phyloP scores from a whole-genome alignment of 2,888 invertebrate genomes.

The Zonitis immaculata region DNA sequence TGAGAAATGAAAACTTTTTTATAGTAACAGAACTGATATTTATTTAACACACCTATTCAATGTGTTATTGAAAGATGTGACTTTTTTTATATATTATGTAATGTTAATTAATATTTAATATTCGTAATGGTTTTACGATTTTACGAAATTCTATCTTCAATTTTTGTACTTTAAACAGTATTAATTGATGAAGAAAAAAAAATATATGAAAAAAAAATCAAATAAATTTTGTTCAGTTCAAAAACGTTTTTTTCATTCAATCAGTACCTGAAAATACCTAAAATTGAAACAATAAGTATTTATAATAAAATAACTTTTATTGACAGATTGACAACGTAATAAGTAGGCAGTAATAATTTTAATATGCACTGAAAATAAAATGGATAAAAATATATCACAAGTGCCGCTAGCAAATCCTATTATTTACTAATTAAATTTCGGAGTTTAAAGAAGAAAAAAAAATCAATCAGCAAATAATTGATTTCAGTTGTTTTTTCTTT shows the following conservation, averaged over 20 bases:
- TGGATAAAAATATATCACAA: constrained; percentile 7
- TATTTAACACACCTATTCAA: constrained; percentile 33
- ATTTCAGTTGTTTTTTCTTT: neutral
- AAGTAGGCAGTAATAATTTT: constrained; percentile 5
- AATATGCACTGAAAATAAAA: constrained; percentile 5
- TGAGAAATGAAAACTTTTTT: constrained; percentile 32
- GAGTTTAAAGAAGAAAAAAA: neutral
- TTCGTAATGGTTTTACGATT: constrained; percentile 43
- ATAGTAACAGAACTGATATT: constrained; percentile 40
- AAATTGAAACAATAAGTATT: neutral
- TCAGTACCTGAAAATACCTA: neutral
- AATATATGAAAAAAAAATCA: constrained; percentile 36
- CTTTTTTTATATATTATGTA: constrained; percentile 39
- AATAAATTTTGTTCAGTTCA: constrained; percentile 45
- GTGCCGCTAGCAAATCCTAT: constrained; percentile 2
- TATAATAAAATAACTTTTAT: constrained; percentile 7
- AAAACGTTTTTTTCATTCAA: constrained; percentile 12
- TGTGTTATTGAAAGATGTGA: constrained; percentile 34
- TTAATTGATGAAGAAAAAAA: constrained; percentile 43
- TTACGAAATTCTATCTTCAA: constrained; percentile 40
- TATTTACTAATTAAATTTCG: neutral
- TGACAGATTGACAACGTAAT: constrained; percentile 5
- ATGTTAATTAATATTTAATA: constrained; percentile 35
- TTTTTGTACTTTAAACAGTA: constrained; percentile 49
- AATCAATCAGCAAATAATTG: neutral